Evolutionary conservation across 2,888 invertebrate species (phyloP), one percentile per base, ranked within the genome.

Genomic region (Cheilosia urbana): DNA sequence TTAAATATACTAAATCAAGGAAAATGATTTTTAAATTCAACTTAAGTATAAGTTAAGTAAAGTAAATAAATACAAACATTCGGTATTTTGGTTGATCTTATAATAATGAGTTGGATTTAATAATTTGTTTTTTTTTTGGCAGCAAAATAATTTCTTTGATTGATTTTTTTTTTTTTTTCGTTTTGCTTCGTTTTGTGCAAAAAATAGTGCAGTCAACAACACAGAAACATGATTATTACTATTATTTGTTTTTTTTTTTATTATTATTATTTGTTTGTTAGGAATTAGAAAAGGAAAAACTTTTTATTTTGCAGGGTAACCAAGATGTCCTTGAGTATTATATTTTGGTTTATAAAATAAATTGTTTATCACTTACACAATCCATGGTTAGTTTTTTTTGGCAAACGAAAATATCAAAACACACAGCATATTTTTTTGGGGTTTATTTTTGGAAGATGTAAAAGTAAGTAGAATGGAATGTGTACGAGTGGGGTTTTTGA

Each of bases 141-240:
- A 73, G 63, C 47, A 69, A 78, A 68, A 69, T 79, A 79, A 69
- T 57, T 68, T 65, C 51, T 83, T 62, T 82, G 42, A 47, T 73
- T 68, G 11, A 40, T 51, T 71, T 30, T 65, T 42, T 45, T 30
- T 65, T 42, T 45, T 57, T 73, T 66, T 51, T 66, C 60, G n/a
- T 60, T 72, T 72, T 51, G 47, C 69, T 73, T 79, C 40, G 45
- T 63, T 73, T 79, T 84, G 75, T 79, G 84, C 84, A 84, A 84
- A 80, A 71, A 79, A 75, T 78, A 83, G 83, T 84, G 84, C 84
- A 84, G 80, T 75, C 84, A 84, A 84, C 83, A 84, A 84, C 83
- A 84, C 75, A 84, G 79, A 84, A 84, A 79, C 69, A 75, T 60
- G 30, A 51, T 66, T 66, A 57, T 49, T 60, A 62, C 51, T 76